Evolutionary conservation across 2,888 invertebrate genomes (phyloP).

Genomic region (Aradus depressus): DNA sequence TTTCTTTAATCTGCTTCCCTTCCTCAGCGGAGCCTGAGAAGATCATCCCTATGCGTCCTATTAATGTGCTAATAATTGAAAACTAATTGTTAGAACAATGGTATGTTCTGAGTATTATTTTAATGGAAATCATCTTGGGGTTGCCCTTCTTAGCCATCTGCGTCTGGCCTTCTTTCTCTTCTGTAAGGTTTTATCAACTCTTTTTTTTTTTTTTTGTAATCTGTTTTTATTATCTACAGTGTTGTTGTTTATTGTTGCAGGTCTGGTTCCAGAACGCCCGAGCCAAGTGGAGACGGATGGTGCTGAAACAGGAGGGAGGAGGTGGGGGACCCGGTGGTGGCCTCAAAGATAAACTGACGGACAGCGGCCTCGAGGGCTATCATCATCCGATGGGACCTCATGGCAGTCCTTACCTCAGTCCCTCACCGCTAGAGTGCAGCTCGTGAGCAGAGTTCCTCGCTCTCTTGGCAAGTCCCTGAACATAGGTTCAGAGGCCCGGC

Average conservation of each 20-base stretch:
- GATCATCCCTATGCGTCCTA: too few species aligned
- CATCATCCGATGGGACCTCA: slow-evolving; percentile 42
- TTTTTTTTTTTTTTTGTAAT: neutral
- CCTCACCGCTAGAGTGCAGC: slow-evolving; percentile 57
- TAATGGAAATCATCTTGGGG: too few species aligned
- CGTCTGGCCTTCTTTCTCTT: too few species aligned
- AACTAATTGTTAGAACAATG: too few species aligned
- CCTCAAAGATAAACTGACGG: slow-evolving; percentile 38
- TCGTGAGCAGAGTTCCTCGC: slow-evolving; percentile 26
- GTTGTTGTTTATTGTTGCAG: slow-evolving; percentile 45
- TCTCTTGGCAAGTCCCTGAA: neutral
- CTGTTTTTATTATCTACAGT: neutral
- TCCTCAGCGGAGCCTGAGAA: too few species aligned
- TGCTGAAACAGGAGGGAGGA: slow-evolving; percentile 62
- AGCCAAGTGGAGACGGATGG: slow-evolving; percentile 85
- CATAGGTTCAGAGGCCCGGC: neutral
- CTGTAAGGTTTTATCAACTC: neutral
- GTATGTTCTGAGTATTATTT: too few species aligned
- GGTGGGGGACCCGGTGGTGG: slow-evolving; percentile 48
- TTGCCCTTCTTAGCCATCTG: too few species aligned
- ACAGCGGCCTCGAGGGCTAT: slow-evolving; percentile 36
- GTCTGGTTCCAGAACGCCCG: slow-evolving; percentile 94
- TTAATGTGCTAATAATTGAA: too few species aligned
- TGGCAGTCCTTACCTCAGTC: slow-evolving; percentile 36
- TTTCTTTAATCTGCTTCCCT: too few species aligned